Evolutionary conservation across 2,113 vertebrate genomes (phyloP), one percentile per base, ranked within the genome.

Genomic region (Nycticryphes semicollaris): DNA sequence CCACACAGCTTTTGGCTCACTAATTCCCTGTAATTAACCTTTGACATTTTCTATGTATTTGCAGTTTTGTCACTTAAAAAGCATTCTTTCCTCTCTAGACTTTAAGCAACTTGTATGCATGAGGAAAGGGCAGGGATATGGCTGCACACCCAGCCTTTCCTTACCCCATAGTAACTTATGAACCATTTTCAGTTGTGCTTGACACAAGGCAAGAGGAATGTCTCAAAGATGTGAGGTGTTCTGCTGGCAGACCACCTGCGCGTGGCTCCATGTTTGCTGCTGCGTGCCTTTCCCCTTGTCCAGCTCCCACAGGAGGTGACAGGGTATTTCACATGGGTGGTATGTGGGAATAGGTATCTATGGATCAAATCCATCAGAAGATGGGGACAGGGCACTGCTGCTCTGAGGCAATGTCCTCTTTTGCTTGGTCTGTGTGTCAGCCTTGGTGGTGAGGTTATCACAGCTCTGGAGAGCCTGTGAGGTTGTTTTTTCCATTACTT

Each of bases 1-100:
- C 67, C 54, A 43, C 53, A 47, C 14, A 84, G 37, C n/a, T 90
- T 93, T 90, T 93, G 69, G 53, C 66, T 64, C 30, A 39, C 53
- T 92, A 75, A 73, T 90, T 93, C 63, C 45, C 76, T 43, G 14
- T 69, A 70, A 92, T 56, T 95, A 87, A 92, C 70, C 87, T 82
- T 69, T 84, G 57, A 76, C n/a, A 8, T 69, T 79, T 92, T 78
- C n/a, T 59, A 16, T 51, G 28, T 87, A 67, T 70, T 89, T 63
- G 43, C 33, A 74, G 23, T 76, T 73, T 72, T 90, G 39, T 53
- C 50, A 74, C 30, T 92, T 66, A 37, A 80, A 84, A 94, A 91
- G 5, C 7, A 12, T 1, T 5, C 14, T 88, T 87, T 85, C 33
- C 15, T 86, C 13, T n/a, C 60, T n/a, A 89, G 56, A 41, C 47